A percentile compares a stretch with the other conserved stretches of the same genome.
phyloP scores from a whole-genome alignment of 1,140 invertebrate species.

The Apis laboriosa region DNA sequence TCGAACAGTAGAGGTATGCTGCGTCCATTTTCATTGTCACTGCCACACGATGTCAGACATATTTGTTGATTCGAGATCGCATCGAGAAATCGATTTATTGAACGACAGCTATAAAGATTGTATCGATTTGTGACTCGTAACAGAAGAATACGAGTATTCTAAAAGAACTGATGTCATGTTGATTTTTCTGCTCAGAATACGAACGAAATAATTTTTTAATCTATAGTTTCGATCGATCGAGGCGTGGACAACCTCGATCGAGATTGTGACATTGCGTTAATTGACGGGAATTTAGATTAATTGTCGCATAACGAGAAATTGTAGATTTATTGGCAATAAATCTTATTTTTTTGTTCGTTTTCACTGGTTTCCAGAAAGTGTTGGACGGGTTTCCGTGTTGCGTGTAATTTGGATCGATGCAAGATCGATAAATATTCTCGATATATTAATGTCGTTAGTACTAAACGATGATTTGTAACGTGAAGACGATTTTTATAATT shows the following conservation, averaged over 20 bases:
- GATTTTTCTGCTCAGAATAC: slow-evolving; percentile 1
- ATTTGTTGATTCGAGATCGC: slow-evolving; percentile 4
- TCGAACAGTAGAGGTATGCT: not conserved
- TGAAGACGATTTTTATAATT: no score
- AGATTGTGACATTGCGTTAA: slow-evolving; percentile 32
- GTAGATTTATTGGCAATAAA: slow-evolving; percentile 16
- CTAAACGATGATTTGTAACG: no score
- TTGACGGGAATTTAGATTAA: slow-evolving; percentile 45
- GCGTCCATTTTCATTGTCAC: not conserved
- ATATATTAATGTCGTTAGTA: no score
- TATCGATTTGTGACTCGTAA: not conserved
- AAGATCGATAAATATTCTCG: no score
- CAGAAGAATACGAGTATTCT: not conserved
- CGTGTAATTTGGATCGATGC: no score
- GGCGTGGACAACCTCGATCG: slow-evolving; percentile 22
- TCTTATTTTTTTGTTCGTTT: not conserved
- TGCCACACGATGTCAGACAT: not conserved
- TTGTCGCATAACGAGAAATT: slow-evolving; percentile 13
- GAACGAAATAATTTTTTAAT: slow-evolving; percentile 16
- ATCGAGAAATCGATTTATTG: slow-evolving; percentile 15
- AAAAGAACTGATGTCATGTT: slow-evolving; percentile 13
- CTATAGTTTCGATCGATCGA: slow-evolving; percentile 16
- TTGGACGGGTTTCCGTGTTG: no score
- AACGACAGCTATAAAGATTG: slow-evolving; percentile 19
- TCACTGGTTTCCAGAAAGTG: no score